A percentile compares a stretch with the other conserved stretches of the same genome.
Conservation (phyloP, 2,797 vertebrate species). For the Microcaecilia unicolor region DNA sequence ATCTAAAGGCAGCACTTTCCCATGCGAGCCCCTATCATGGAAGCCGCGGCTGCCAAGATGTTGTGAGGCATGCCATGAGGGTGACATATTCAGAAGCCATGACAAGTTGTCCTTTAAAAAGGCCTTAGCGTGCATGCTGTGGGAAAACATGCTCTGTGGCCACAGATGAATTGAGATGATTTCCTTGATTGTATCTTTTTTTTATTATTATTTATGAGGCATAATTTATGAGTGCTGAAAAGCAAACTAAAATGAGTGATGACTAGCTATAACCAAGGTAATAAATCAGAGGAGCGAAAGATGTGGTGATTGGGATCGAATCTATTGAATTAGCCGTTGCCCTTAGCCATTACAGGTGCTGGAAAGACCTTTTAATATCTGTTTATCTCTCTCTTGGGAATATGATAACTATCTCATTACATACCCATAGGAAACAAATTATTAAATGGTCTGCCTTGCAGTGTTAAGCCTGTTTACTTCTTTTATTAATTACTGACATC, state of each 20-base stretch:
- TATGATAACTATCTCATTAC: slow-evolving; percentile 61
- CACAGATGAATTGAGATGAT: slow-evolving; percentile 87
- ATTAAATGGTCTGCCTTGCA: slow-evolving; percentile 59
- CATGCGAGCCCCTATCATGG: background rate
- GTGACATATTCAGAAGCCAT: slow-evolving; percentile 32
- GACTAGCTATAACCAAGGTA: slow-evolving; percentile 72
- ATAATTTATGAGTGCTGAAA: slow-evolving; percentile 90
- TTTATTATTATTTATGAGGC: slow-evolving; percentile 97
- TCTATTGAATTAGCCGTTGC: slow-evolving; percentile 95
- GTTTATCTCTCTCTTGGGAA: slow-evolving; percentile 76
- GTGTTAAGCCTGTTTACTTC: slow-evolving; percentile 43
- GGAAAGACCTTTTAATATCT: slow-evolving; percentile 97
- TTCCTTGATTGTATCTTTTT: slow-evolving; percentile 94
- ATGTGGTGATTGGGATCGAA: slow-evolving; percentile 86
- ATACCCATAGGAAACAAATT: slow-evolving; percentile 62
- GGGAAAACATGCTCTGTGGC: slow-evolving; percentile 65
- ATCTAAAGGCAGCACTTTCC: background rate
- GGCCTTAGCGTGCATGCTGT: slow-evolving; percentile 68
- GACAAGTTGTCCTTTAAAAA: slow-evolving; percentile 72
- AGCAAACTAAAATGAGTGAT: slow-evolving; percentile 83
- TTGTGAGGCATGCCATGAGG: slow-evolving; percentile 21
- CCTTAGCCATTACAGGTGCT: slow-evolving; percentile 85
- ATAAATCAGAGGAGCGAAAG: slow-evolving; percentile 87
- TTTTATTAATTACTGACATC: slow-evolving; percentile 43
- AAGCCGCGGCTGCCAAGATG: slow-evolving; percentile 32